Evolutionary conservation across 2,113 vertebrate genomes (phyloP), one percentile per base, ranked within the genome.

Genomic region (Pheucticus melanocephalus): DNA sequence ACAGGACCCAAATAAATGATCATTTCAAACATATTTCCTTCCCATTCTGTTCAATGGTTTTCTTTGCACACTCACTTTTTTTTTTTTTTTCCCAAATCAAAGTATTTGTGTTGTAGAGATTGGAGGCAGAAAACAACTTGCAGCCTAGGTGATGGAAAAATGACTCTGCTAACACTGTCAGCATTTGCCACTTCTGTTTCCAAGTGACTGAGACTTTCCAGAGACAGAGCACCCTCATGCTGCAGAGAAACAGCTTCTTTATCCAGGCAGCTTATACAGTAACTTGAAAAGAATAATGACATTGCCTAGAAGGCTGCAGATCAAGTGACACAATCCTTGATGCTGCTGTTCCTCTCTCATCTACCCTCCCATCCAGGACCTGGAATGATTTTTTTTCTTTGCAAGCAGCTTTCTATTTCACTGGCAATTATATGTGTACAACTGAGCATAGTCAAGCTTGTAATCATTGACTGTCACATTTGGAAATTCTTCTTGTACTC

Each of bases 161-260:
- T 18, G 15, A 53, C 53, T 87, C 14, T 40, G 50, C 11, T 60
- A 35, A 45, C 31, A 44, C 61, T 64, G 61, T 88, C 73, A 96
- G 65, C 33, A 28, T 86, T 92, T 94, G 77, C 40, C 88, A 92
- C 60, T 71, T 88, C 64, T 95, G 20, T 79, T 95, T 94, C 83
- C 91, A 78, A 86, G 69, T 91, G 77, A 85, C 81, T 57, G 91
- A 83, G 83, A 92, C 61, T 95, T 97, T 89, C 91, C 96, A 95
- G 91, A 96, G 72, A 40, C 83, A 92, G 72, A 92, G 51, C 57
- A 92, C 39, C 80, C 81, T 86, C 2, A 1, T 0, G 1, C 60
- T 45, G 44, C 8, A 15, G 40, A 91, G 91, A 75, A 82, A 76
- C 25, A 84, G 20, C 72, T 71, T 78, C 72, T 82, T 63, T 68